Evolutionary conservation across 2,797 vertebrate species (phyloP).

Genomic region (Jordanella pulchra): DNA sequence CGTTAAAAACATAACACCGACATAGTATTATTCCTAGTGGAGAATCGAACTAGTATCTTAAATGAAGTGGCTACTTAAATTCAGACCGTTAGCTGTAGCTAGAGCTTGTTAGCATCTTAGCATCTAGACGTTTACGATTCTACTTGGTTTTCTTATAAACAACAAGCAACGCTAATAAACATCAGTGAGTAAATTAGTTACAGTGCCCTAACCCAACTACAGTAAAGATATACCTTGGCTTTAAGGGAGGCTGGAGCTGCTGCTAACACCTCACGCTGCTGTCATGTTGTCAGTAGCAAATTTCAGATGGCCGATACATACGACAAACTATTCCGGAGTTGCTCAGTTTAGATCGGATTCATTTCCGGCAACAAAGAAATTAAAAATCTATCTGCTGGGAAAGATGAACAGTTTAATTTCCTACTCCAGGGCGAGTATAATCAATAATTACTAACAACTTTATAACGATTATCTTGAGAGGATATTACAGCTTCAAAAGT

Average conservation of each 20-base stretch:
- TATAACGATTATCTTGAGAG: too few species aligned
- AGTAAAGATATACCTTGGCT: conserved; percentile 40
- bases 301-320: conserved; percentile 40
- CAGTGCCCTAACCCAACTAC: too few species aligned
- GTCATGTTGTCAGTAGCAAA: conserved; percentile 15
- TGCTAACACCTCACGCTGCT: conserved; percentile 44
- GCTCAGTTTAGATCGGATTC: background rate
- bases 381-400: too few species aligned
- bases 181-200: accelerated
- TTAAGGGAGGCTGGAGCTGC: conserved; percentile 7
- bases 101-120: background rate
- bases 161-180: background rate
- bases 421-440: too few species aligned
- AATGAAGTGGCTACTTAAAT: background rate
- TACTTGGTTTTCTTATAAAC: too few species aligned
- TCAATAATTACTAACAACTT: too few species aligned
- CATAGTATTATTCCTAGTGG: background rate
- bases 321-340: conserved; percentile 46
- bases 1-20: background rate
- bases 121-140: too few species aligned
- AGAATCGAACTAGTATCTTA: background rate
- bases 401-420: too few species aligned
- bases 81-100: background rate
- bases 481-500: too few species aligned
- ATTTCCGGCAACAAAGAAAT: background rate